Evolutionary conservation across 2,113 vertebrate species (phyloP), one percentile per base, ranked within the genome.

Genomic region (Vireo altiloquus): DNA sequence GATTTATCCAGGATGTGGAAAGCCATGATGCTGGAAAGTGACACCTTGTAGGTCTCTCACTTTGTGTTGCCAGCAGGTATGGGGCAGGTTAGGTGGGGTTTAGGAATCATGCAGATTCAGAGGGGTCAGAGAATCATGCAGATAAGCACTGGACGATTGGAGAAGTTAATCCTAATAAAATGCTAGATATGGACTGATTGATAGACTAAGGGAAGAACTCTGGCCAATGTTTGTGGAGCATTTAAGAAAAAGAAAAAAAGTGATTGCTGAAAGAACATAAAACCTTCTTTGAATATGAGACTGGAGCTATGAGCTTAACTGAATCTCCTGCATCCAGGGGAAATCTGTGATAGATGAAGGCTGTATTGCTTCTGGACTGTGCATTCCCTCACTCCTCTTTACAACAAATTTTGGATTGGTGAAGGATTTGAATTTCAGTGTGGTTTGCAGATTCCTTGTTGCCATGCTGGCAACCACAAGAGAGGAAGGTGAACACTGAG

Each of bases 281-380:
- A 65, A 8, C 6, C 22, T 10, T 54, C 16, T 60, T 66, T 0
- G 0, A 44, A 9, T 65, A 14, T 1, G 8, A 40, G 25, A 12
- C 28, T 60, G 17, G 25, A 54, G 52, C 71, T 75, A 2, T 0
- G 7, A 74, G 20, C 28, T 33, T 50, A 13, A 69, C 4, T 65
- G 49, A 46, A 47, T 64, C 37, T 90, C 24, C 42, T 50, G 79
- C 11, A 40, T 56, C 44, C 30, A 33, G 25, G 31, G 27, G 15
- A 75, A 28, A 33, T 56, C 50, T 59, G 25, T 60, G 63, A 9
- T 27, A 37, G 13, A 40, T 76, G 37, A 49, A 61, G 40, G 13
- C 21, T 68, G 12, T 78, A 28, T 31, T 76, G 28, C 57, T 49
- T 15, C 64, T 39, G 7, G 20, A 13, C 10, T 65, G 9, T 23